phyloP scores from a whole-genome alignment of 2,113 vertebrate genomes.

The Pholis gunnellus region DNA sequence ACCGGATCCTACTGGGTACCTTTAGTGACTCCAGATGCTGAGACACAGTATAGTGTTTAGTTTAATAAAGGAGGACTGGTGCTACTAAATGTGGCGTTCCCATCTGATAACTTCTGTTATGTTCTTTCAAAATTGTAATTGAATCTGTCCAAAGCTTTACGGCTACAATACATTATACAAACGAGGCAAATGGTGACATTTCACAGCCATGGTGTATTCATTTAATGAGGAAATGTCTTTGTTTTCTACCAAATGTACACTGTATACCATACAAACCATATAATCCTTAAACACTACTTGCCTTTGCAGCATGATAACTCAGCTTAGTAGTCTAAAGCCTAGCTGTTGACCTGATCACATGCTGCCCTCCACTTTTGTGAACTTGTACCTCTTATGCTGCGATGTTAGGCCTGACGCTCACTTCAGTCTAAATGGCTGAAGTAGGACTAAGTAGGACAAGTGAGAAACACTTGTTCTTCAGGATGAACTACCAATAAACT shows the following conservation, averaged over 20 bases:
- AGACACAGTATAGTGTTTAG: neutral
- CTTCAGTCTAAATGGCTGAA: too few relatives aligned
- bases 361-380: slow-evolving; percentile 10
- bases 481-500: neutral
- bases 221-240: neutral
- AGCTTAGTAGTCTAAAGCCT: neutral
- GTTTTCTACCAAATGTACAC: neutral
- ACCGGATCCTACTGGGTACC: neutral
- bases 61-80: slow-evolving; percentile 8
- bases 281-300: neutral
- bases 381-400: neutral
- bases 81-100: neutral
- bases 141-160: neutral
- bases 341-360: slow-evolving; percentile 50
- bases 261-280: neutral
- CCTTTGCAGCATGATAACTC: neutral
- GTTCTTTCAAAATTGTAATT: neutral
- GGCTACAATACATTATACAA: neutral
- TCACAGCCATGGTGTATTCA: neutral
- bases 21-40: neutral
- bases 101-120: neutral
- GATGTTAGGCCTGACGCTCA: neutral
- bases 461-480: neutral
- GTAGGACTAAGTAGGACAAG: neutral
- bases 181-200: neutral